Evolutionary conservation across 2,113 vertebrate species (phyloP), one percentile per base, ranked within the genome.

Genomic region (Hiodon alosoides): DNA sequence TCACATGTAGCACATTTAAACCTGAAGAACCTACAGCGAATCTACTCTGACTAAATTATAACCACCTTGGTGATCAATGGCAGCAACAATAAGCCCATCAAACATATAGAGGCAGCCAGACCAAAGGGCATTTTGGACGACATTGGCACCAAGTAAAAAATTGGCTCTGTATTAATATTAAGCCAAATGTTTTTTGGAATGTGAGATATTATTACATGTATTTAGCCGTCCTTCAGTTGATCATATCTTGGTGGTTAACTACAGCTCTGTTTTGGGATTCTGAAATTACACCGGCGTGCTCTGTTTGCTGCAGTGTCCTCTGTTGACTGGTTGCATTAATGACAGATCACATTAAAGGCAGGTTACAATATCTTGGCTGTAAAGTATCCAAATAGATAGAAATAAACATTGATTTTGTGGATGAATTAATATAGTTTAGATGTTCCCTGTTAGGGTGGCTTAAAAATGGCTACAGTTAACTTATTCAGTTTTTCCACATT

Each of bases 251-350:
- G 0, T 65, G 62, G 31, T 2, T 10, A 65, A 47, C 31, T 65
- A 47, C 62, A 47, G 62, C 62, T 65, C 62, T 65, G 62, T 65
- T 65, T 65, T 47, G 62, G 7, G 62, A 65, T 65, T 65, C 62
- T 47, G 62, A 65, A 65, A 65, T 66, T 62, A 2, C n/a, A 62
- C 61, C 61, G n/a, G 13, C 5, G 61, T 62, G 16, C 61, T 4
- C 2, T 16, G 61, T 5, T 31, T 66, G 31, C 64, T 46, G 31
- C 64, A 66, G 3, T 66, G 64, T 13, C 46, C 46, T 66, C 64
- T 48, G 64, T 0, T 66, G 64, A 66, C 64, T 46, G 64, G 10
- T 48, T 66, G 8, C 64, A 48, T 66, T 66, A 66, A 66, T 66
- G 64, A 66, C 64, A 48, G 31, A 47, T 66, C 64, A 66, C 64